Conservation (phyloP, 2,113 vertebrate species). For the Catagonus wagneri region DNA sequence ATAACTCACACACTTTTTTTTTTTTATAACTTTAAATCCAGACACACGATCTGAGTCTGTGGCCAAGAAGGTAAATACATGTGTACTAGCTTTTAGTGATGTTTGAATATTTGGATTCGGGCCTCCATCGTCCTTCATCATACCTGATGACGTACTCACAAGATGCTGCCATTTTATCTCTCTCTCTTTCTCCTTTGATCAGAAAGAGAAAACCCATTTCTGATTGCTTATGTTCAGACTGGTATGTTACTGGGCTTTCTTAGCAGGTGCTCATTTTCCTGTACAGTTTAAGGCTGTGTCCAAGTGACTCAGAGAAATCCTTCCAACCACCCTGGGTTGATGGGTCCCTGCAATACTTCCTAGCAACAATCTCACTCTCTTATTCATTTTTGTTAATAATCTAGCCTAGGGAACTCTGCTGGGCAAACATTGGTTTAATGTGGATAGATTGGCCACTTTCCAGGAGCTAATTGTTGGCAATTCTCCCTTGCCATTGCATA, state of each 20-base stretch:
- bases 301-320: neutral
- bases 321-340: neutral
- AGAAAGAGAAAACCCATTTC: neutral
- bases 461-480: slow-evolving; percentile 59
- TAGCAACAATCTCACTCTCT: neutral
- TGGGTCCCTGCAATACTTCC: neutral
- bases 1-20: neutral
- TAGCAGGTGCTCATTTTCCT: neutral
- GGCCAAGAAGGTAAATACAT: neutral
- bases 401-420: neutral
- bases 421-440: slow-evolving; percentile 14
- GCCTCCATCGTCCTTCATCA: neutral
- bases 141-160: neutral
- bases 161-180: neutral
- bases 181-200: neutral
- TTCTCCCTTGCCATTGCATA: slow-evolving; percentile 64
- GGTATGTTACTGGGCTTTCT: neutral
- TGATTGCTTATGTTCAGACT: neutral
- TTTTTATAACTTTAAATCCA: neutral
- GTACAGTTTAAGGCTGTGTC: neutral
- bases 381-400: slow-evolving; percentile 7
- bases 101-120: neutral
- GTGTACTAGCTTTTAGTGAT: neutral
- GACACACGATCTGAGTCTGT: neutral
- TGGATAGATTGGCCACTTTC: neutral